Evolutionary conservation across 2,797 vertebrate genomes (phyloP).

Genomic region (Melanotaenia parkinsoni): DNA sequence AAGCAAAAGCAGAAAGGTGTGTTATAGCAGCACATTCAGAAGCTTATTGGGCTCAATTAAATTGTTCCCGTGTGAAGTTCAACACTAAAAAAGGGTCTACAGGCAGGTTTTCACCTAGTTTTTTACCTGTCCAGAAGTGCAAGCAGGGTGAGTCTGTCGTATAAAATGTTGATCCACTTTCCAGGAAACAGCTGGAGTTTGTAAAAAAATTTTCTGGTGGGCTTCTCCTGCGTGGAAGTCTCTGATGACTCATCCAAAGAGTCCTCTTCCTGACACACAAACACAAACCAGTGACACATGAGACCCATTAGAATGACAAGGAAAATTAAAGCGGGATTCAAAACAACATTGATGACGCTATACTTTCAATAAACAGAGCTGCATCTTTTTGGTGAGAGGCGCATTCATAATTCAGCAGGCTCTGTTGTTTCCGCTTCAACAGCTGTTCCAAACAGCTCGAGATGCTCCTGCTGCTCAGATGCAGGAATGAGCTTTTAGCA

Average conservation of each 20-base stretch:
- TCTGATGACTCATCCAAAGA: slow-evolving; percentile 89
- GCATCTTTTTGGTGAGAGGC: too few relatives aligned
- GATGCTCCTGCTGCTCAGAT: slow-evolving; percentile 18
- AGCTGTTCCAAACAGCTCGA: slow-evolving; percentile 16
- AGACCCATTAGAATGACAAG: slow-evolving; percentile 4
- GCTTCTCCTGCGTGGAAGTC: slow-evolving; percentile 89
- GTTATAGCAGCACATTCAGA: not conserved
- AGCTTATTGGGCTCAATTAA: not conserved
- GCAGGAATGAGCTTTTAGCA: slow-evolving; percentile 4
- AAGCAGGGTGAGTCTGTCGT: slow-evolving; percentile 91
- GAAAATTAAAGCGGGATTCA: too few relatives aligned
- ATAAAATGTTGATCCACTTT: slow-evolving; percentile 94
- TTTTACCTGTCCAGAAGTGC: slow-evolving; percentile 91
- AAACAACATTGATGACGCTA: too few relatives aligned
- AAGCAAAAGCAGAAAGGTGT: slow-evolving; percentile 7
- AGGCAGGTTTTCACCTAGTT: not conserved
- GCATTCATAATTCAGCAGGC: not conserved
- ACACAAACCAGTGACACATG: slow-evolving; percentile 18
- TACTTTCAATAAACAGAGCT: too few relatives aligned
- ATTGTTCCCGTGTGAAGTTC: not conserved
- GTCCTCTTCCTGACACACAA: slow-evolving; percentile 81
- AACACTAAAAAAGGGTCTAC: not conserved
- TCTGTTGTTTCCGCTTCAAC: slow-evolving; percentile 20
- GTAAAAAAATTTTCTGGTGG: slow-evolving; percentile 91
- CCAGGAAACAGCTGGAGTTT: slow-evolving; percentile 93